These are phyloP conservation scores for Lepus oiostolus DNA, from an alignment of 2,797 vertebrate species.

Conservation along the genomic window DNA sequence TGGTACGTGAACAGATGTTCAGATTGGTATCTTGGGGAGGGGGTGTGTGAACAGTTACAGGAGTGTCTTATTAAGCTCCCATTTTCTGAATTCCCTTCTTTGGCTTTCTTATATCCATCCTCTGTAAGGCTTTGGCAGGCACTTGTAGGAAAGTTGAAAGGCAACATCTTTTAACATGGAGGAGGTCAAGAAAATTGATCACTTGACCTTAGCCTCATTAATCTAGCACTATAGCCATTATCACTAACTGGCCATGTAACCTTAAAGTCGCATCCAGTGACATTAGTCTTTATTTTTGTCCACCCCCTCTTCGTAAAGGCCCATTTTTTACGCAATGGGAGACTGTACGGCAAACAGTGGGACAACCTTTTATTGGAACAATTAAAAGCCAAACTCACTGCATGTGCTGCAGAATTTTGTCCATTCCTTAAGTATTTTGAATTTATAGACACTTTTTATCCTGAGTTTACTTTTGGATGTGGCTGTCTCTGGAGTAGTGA, in stretches of 20 bases:
- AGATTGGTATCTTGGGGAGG: no score
- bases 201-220: slow-evolving; percentile 12
- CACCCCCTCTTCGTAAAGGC: slow-evolving; percentile 10
- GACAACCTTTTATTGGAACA: slow-evolving; percentile 61
- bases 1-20: no score
- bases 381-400: slow-evolving; percentile 64
- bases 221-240: background rate
- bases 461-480: slow-evolving; percentile 69
- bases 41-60: no score
- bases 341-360: slow-evolving; percentile 35
- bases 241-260: slow-evolving; percentile 11
- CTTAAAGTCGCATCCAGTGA: background rate
- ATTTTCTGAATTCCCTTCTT: background rate
- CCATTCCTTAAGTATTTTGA: slow-evolving; percentile 60
- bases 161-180: background rate
- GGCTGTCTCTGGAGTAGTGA: slow-evolving; percentile 66
- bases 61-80: no score
- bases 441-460: slow-evolving; percentile 77
- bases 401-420: background rate
- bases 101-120: background rate
- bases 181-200: slow-evolving; percentile 27
- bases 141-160: slow-evolving; percentile 20
- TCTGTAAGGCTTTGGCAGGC: background rate
- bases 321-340: slow-evolving; percentile 39
- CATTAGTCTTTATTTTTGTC: background rate